Percentiles rank a stretch among this genome's conserved stretches.
Evolutionary conservation across 1,140 invertebrate genomes (phyloP).

Genomic region (Habropoda laboriosa): DNA sequence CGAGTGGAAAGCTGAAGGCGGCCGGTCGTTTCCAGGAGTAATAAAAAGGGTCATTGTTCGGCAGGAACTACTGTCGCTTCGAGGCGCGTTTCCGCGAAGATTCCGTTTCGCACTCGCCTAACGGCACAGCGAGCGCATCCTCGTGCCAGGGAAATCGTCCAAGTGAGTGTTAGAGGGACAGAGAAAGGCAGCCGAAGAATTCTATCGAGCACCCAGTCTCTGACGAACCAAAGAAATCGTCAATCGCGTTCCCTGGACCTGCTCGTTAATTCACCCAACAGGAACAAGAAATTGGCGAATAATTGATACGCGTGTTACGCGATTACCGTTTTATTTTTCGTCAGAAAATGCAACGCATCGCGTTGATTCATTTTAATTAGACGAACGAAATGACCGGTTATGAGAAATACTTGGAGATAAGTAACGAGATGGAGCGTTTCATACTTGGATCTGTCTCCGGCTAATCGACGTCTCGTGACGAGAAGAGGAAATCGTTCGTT

Average conservation of each 20-base stretch:
- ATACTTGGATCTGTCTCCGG: background rate
- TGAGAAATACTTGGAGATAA: background rate
- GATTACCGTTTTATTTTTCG: background rate
- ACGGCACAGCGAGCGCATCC: conserved; percentile 63
- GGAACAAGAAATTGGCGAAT: background rate
- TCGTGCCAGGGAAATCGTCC: conserved; percentile 62
- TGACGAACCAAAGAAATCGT: background rate
- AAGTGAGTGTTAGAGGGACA: conserved; percentile 29
- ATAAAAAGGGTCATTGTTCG: conserved; percentile 66
- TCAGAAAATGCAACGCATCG: background rate
- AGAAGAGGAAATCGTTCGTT: background rate
- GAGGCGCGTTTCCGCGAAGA: conserved; percentile 65
- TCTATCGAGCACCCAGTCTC: conserved; percentile 19
- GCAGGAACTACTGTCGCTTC: conserved; percentile 62
- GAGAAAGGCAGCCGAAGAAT: conserved; percentile 36
- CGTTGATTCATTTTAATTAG: background rate
- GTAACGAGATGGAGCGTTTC: background rate
- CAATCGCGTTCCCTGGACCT: background rate
- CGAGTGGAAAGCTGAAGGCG: conserved; percentile 9
- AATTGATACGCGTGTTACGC: background rate
- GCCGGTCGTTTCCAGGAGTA: conserved; percentile 15
- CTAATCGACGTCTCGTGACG: too few species aligned
- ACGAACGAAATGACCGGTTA: background rate
- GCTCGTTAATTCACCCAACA: background rate
- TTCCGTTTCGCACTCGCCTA: conserved; percentile 66